A percentile compares a stretch with the other conserved stretches of the same genome.
Conservation (phyloP, 2,888 invertebrate species). For the Aspidiotus destructor region DNA sequence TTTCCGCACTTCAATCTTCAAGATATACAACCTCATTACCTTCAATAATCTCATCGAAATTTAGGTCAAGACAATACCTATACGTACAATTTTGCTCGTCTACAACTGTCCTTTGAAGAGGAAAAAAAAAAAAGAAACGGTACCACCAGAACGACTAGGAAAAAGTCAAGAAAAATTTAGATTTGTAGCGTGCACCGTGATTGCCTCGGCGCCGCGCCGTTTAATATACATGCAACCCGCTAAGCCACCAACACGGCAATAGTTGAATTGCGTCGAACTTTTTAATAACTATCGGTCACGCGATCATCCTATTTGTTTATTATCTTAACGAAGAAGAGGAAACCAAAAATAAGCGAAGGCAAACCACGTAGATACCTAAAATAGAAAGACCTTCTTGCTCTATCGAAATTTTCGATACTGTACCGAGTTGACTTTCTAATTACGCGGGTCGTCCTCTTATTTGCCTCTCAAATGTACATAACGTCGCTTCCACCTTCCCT, state of each 20-base stretch:
- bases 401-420: no score
- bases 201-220: no score
- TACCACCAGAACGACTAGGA: background rate
- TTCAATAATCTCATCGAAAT: no score
- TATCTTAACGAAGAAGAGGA: constrained; percentile 25
- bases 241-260: constrained; percentile 20
- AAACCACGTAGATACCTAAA: background rate
- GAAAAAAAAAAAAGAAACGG: background rate
- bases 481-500: no score
- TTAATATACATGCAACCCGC: background rate
- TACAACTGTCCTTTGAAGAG: background rate
- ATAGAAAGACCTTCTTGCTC: no score
- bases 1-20: no score
- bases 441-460: no score
- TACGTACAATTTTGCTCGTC: no score
- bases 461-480: no score
- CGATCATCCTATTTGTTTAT: constrained; percentile 29
- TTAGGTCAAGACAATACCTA: no score
- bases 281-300: constrained; percentile 27
- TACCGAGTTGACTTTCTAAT: no score
- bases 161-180: background rate
- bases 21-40: no score
- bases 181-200: background rate
- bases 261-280: constrained; percentile 16
- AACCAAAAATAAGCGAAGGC: constrained; percentile 10